Evolutionary conservation across 2,888 invertebrate species (phyloP).

Genomic region (Psylliodes chrysocephalus): DNA sequence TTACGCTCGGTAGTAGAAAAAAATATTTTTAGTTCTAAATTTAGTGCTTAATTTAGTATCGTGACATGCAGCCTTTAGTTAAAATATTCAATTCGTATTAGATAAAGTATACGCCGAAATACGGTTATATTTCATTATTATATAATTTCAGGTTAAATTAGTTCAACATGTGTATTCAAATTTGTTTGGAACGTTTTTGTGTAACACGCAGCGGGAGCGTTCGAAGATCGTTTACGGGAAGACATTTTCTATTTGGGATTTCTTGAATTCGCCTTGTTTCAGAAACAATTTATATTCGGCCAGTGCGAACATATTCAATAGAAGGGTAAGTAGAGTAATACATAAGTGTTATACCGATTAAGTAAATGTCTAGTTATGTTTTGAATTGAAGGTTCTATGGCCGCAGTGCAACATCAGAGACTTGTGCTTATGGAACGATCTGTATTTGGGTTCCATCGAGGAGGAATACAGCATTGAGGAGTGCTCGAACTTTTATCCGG

Average conservation of each 20-base stretch:
- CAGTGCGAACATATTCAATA: slow-evolving; percentile 56
- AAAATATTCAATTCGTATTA: too few relatives aligned
- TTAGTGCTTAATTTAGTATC: too few relatives aligned
- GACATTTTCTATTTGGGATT: slow-evolving; percentile 89
- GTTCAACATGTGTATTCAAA: slow-evolving; percentile 96
- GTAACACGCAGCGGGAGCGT: slow-evolving; percentile 84
- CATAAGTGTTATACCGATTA: too few relatives aligned
- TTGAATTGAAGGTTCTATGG: slow-evolving; percentile 77
- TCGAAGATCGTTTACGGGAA: slow-evolving; percentile 71
- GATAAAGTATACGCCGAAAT: too few relatives aligned
- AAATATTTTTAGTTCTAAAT: too few relatives aligned
- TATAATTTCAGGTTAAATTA: slow-evolving; percentile 83
- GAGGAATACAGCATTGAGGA: slow-evolving; percentile 55
- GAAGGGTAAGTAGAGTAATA: slow-evolving; percentile 67
- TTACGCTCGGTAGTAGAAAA: too few relatives aligned
- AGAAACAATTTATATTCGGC: slow-evolving; percentile 85
- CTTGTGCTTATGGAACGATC: slow-evolving; percentile 84
- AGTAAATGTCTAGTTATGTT: neutral
- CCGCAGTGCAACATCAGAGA: slow-evolving; percentile 87
- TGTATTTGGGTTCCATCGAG: slow-evolving; percentile 76
- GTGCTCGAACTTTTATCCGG: slow-evolving; percentile 56
- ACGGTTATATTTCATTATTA: neutral
- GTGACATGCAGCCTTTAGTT: too few relatives aligned
- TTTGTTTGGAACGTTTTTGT: slow-evolving; percentile 96
- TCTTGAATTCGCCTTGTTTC: slow-evolving; percentile 82